Base-by-base conservation (phyloP, 1,140 invertebrate species). In the Drosophila prosaltans region DNA sequence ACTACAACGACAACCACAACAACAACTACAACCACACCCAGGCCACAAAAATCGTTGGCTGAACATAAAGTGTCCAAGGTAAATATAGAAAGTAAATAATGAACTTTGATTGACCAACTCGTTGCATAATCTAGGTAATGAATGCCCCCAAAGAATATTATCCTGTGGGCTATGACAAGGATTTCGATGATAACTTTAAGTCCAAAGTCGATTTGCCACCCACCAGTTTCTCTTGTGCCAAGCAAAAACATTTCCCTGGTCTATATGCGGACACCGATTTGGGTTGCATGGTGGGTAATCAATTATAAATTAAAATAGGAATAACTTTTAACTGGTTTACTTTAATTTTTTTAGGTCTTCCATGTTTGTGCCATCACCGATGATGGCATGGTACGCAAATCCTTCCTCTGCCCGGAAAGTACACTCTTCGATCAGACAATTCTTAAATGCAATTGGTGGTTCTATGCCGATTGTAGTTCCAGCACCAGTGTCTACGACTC, bases 381-480 rank as follows among this genome's bases (percentile, higher is more conserved):
- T 69, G 96, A 97, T 71, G 97, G 97, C 2, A 93, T 97, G 48
- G 96, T 97, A 28, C 97, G 97, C 94, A 97, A 97, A 81, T 97
- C 96, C 41, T 98, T 97, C 92, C 93, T 97, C 10, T 98, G 97
- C 89, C 97, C 97, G 0, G 96, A 97, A 92, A 97, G 96, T 16
- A 98, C 97, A 0, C 93, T 97, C 11, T 98, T 97, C 91, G 97
- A 98, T 90, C 96, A 97, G 91, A 96, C 96, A 3, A 97, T 98
- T 61, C 93, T 98, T 0, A 97, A 97, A 89, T 98, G 97, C 92
- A 97, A 98, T 90, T 97, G 97, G 96, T 97, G 96, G 96, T 97
- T 97, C 92, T 97, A 97, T 92, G 96, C 97, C 0, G 97, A 97
- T 83, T 98, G 97, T 91, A 96, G 96, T 92, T 94, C 94, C 39